These are phyloP conservation scores for Xiphophorus couchianus DNA, from an alignment of 2,113 vertebrate species.

Conservation along the genomic window DNA sequence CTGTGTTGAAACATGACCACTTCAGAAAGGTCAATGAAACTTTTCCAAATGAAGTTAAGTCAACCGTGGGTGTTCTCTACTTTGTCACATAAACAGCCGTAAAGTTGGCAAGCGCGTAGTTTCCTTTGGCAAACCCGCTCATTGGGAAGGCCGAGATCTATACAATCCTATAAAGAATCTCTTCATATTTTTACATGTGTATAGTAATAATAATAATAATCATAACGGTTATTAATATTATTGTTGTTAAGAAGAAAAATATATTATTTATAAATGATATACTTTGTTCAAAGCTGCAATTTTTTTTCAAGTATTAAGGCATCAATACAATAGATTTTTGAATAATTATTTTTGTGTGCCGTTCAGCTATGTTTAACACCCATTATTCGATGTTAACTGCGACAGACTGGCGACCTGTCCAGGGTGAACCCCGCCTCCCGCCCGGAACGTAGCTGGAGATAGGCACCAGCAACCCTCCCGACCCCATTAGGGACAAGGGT, in stretches of 20 bases:
- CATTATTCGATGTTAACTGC: not conserved
- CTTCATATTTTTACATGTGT: not conserved
- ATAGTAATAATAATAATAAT: too few relatives aligned
- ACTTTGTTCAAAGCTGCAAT: too few relatives aligned
- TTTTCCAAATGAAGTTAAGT: slow-evolving; percentile 64
- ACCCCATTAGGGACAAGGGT: too few relatives aligned
- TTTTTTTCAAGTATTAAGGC: not conserved
- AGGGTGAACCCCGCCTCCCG: too few relatives aligned
- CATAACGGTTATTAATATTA: too few relatives aligned
- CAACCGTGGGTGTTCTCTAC: slow-evolving; percentile 59
- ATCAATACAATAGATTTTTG: not conserved
- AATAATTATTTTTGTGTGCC: not conserved
- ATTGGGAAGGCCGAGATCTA: slow-evolving; percentile 24
- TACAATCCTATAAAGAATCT: not conserved
- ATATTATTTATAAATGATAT: too few relatives aligned
- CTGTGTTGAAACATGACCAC: slow-evolving; percentile 48
- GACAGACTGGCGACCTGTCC: too few relatives aligned
- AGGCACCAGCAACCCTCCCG: too few relatives aligned
- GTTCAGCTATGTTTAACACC: not conserved
- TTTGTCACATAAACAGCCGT: slow-evolving; percentile 71
- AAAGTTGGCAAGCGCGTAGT: slow-evolving; percentile 38
- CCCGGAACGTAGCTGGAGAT: too few relatives aligned
- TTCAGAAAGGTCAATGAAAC: slow-evolving; percentile 53
- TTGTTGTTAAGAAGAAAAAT: too few relatives aligned
- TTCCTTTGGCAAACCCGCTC: slow-evolving; percentile 44